Evolutionary conservation across 2,113 vertebrate genomes (phyloP).

Genomic region (Siphamia tubifer): DNA sequence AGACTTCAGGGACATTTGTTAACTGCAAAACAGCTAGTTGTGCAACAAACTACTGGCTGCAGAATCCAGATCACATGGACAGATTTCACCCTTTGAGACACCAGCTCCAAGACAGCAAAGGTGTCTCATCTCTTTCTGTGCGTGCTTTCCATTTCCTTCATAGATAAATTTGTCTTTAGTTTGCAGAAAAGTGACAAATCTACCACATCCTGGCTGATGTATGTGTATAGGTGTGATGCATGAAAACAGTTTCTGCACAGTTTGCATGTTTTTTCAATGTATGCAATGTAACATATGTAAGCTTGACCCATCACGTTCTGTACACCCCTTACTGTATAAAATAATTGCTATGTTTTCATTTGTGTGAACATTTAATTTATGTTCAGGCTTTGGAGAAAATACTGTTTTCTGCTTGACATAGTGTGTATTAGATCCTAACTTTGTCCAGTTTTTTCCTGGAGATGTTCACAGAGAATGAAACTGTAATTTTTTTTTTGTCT

Average conservation of each 20-base stretch:
- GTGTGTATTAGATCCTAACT: too few species aligned
- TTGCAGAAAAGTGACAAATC: constrained; percentile 6
- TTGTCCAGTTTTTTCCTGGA: too few species aligned
- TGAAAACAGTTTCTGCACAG: not conserved
- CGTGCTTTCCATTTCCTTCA: constrained; percentile 27
- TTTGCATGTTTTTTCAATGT: not conserved
- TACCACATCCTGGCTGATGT: constrained; percentile 61
- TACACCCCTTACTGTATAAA: not conserved
- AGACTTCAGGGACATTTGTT: not conserved
- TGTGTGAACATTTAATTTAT: too few species aligned
- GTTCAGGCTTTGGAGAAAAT: too few species aligned
- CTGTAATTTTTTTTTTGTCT: too few species aligned
- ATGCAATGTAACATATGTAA: not conserved
- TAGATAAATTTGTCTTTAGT: constrained; percentile 3
- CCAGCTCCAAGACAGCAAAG: not conserved
- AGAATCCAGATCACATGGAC: not conserved
- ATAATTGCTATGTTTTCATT: too few species aligned
- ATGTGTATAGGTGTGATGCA: not conserved
- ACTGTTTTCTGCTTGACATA: not conserved
- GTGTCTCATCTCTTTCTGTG: not conserved
- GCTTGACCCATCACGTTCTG: not conserved
- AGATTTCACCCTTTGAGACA: not conserved
- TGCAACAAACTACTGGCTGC: too few species aligned
- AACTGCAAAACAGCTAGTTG: too few species aligned
- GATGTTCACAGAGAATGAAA: too few species aligned